Evolutionary conservation across 2,888 invertebrate species (phyloP).

Genomic region (Drosophila putrida): DNA sequence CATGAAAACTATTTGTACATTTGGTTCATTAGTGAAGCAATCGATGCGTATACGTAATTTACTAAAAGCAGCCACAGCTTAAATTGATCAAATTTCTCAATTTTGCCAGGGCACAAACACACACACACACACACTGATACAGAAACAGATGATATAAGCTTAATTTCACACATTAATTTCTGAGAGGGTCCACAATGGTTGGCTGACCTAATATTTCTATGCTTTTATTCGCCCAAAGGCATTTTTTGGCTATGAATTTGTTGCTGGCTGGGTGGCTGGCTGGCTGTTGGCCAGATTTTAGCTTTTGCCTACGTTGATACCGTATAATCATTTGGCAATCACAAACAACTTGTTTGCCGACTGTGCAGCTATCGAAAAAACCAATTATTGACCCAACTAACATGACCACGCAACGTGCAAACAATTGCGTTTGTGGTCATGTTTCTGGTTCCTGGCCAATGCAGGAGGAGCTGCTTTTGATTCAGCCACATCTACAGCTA

Average conservation of each 20-base stretch:
- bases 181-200: slow-evolving; percentile 16
- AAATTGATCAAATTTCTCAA: slow-evolving; percentile 57
- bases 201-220: slow-evolving; percentile 24
- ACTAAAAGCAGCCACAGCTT: slow-evolving; percentile 28
- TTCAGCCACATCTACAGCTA: slow-evolving; percentile 8
- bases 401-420: slow-evolving; percentile 78
- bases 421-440: slow-evolving; percentile 72
- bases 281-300: slow-evolving; percentile 38
- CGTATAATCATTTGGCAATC: slow-evolving; percentile 78
- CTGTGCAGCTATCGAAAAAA: slow-evolving; percentile 55
- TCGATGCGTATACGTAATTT: slow-evolving; percentile 53
- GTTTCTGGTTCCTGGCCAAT: slow-evolving; percentile 34
- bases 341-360: slow-evolving; percentile 73
- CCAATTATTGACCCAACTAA: slow-evolving; percentile 75
- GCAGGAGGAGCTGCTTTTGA: slow-evolving; percentile 8
- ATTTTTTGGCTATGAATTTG: slow-evolving; percentile 37
- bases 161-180: slow-evolving; percentile 57
- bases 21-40: slow-evolving; percentile 46
- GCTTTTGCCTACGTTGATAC: slow-evolving; percentile 51
- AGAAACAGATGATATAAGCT: slow-evolving; percentile 20
- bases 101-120: slow-evolving; percentile 16
- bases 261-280: slow-evolving; percentile 39
- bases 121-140: slow-evolving; percentile 4
- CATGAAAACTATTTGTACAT: slow-evolving; percentile 38
- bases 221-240: background rate